A percentile compares a stretch with the other conserved stretches of the same genome.
These are phyloP conservation scores for Polydrusus pterygomalis DNA, from an alignment of 2,888 invertebrate genomes.

Conservation along the genomic window DNA sequence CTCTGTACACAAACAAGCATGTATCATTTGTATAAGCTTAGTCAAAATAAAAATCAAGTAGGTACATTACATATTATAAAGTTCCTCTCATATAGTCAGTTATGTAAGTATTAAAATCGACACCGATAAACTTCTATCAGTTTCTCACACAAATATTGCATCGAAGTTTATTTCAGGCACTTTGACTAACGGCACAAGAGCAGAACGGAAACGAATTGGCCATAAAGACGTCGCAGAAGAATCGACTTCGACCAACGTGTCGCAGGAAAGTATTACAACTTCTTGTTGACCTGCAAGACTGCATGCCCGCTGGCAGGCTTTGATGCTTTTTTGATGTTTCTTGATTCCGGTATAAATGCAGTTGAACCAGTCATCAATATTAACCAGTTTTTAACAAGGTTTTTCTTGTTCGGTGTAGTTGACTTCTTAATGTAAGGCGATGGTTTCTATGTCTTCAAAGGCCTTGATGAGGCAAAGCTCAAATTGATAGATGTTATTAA, in stretches of 20 bases:
- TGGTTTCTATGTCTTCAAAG: not conserved
- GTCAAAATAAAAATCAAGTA: no score
- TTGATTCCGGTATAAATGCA: slow-evolving; percentile 17
- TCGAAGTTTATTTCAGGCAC: slow-evolving; percentile 4
- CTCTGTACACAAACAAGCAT: no score
- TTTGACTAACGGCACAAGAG: slow-evolving; percentile 18
- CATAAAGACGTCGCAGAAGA: slow-evolving; percentile 14
- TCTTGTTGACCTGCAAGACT: slow-evolving; percentile 5
- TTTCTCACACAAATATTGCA: slow-evolving; percentile 16
- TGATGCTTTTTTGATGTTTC: slow-evolving; percentile 13
- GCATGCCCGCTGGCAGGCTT: not conserved
- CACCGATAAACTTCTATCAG: not conserved
- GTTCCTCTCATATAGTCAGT: not conserved
- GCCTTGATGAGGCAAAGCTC: not conserved
- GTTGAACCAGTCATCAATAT: slow-evolving; percentile 12
- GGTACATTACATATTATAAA: no score
- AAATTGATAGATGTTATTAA: not conserved
- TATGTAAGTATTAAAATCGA: not conserved
- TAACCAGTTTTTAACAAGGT: slow-evolving; percentile 18
- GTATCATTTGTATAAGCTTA: no score
- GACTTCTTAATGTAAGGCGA: not conserved
- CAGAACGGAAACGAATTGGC: slow-evolving; percentile 19
- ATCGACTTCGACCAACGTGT: slow-evolving; percentile 10
- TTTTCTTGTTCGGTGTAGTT: not conserved
- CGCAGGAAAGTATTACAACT: slow-evolving; percentile 13